Conservation (phyloP, 2,888 invertebrate genomes). For the Antitype chi region DNA sequence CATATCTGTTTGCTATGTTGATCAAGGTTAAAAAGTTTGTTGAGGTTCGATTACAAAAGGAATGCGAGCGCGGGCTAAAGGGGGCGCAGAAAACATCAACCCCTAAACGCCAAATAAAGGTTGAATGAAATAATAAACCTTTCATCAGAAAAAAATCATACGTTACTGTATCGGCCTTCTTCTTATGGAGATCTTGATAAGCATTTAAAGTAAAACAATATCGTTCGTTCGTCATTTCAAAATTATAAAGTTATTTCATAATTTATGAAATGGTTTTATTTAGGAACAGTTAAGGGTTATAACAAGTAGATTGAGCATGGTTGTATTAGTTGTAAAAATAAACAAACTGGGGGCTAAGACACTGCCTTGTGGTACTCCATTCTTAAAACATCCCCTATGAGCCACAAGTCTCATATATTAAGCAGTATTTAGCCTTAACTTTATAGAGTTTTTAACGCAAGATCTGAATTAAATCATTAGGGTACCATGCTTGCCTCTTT, state of each 20-base stretch:
- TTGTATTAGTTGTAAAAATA: background rate
- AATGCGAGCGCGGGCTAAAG: conserved; percentile 11
- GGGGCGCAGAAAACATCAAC: conserved; percentile 23
- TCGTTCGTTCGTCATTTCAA: background rate
- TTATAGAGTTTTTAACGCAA: background rate
- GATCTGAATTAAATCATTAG: background rate
- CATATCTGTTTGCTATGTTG: conserved; percentile 8
- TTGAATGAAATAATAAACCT: conserved; percentile 16
- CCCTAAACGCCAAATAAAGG: conserved; percentile 24
- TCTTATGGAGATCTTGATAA: background rate
- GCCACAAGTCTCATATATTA: background rate
- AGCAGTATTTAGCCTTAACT: background rate
- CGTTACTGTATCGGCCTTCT: background rate
- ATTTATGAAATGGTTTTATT: background rate
- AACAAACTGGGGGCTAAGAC: background rate
- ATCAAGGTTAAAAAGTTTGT: conserved; percentile 28
- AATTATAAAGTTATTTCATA: background rate
- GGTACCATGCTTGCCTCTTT: background rate
- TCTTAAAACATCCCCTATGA: background rate
- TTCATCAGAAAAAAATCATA: background rate
- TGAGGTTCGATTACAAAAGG: conserved; percentile 32
- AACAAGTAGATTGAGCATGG: background rate
- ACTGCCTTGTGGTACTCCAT: background rate
- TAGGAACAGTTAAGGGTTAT: background rate
- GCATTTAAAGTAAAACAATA: background rate